These are phyloP conservation scores for Linurgus olivaceus DNA, from an alignment of 2,797 vertebrate species.

Conservation along the genomic window DNA sequence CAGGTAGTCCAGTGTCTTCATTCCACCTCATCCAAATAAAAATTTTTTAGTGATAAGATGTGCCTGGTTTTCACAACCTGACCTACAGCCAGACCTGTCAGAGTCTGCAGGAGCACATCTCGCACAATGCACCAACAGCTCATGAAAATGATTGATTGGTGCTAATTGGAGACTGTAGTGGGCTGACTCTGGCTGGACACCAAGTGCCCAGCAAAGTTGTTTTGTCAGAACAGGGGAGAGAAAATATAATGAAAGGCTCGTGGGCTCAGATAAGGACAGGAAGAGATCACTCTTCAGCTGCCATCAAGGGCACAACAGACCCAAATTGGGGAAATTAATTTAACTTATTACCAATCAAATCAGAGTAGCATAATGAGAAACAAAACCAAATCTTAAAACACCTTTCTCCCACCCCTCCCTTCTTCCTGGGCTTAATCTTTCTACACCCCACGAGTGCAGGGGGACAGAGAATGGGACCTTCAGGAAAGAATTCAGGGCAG, in stretches of 20 bases:
- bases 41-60: fast-evolving
- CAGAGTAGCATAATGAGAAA: background rate
- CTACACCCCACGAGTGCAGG: background rate
- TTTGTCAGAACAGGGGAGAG: background rate
- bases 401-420: background rate
- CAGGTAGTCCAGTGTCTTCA: background rate
- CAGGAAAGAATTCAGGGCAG: background rate
- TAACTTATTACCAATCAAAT: background rate
- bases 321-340: background rate
- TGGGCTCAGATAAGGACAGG: background rate
- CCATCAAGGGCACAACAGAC: background rate
- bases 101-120: background rate
- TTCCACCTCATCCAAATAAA: background rate
- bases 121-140: background rate
- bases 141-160: background rate
- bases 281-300: background rate
- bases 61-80: background rate
- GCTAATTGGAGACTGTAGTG: background rate
- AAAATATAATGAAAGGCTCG: background rate
- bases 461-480: background rate
- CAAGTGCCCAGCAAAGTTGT: background rate
- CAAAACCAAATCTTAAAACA: background rate
- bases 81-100: background rate
- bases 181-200: background rate
- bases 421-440: background rate